Evolutionary conservation across 2,888 invertebrate species (phyloP).

Genomic region (Perdita meconis): DNA sequence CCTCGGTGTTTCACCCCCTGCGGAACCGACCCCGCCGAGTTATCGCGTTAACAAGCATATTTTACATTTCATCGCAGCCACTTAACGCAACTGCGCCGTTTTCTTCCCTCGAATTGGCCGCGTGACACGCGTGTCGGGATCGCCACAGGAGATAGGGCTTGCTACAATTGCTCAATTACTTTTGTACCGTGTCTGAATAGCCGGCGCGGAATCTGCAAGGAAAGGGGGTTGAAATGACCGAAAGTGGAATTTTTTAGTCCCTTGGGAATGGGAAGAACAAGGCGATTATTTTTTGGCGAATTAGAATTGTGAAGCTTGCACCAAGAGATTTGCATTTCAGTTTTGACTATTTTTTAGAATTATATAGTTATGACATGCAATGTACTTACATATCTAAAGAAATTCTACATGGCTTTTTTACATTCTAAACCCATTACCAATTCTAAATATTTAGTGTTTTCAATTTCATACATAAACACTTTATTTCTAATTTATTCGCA

Average conservation of each 20-base stretch:
- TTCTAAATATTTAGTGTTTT: too few species aligned
- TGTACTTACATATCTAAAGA: too few species aligned
- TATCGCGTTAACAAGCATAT: slow-evolving; percentile 80
- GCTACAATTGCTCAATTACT: slow-evolving; percentile 53
- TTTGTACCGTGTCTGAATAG: background rate
- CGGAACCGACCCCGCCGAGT: slow-evolving; percentile 36
- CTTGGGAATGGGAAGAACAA: background rate
- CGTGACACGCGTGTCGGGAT: slow-evolving; percentile 48
- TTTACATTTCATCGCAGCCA: slow-evolving; percentile 82
- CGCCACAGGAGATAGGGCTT: slow-evolving; percentile 25
- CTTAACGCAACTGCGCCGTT: slow-evolving; percentile 76
- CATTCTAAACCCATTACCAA: too few species aligned
- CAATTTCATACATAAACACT: too few species aligned
- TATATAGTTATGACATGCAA: too few species aligned
- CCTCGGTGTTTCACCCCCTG: slow-evolving; percentile 27
- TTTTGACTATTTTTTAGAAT: too few species aligned
- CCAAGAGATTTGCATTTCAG: too few species aligned
- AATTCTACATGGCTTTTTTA: too few species aligned
- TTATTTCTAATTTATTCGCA: too few species aligned
- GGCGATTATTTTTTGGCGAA: too few species aligned
- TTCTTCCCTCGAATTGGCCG: slow-evolving; percentile 66
- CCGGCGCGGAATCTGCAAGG: too few species aligned
- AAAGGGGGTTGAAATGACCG: background rate
- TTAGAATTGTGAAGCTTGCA: too few species aligned
- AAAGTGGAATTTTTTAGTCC: background rate